Evolutionary conservation across 30 jellyfish, hydroid and myxozoan genomes (phyloP), one percentile per base, ranked within the genome.

Genomic region (Sanderia malayensis): DNA sequence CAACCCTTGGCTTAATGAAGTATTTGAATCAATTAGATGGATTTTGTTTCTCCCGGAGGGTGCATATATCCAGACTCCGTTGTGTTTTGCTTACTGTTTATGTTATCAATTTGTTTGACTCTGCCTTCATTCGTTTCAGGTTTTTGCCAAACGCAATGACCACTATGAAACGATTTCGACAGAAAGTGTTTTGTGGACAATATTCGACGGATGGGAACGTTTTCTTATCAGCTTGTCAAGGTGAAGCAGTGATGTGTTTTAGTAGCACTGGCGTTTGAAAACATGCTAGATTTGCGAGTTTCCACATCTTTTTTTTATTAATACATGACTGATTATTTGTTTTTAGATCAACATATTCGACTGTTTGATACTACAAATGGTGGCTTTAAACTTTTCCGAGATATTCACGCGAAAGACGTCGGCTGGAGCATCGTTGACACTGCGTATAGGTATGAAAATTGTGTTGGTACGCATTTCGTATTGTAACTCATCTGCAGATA

Each of bases 381-480:
- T 44, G 72, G 76, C 15, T 92, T 92, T 72, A 65, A 69, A 55
- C 33, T 74, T 6, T 72, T 92, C 32, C 86, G 94, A 4, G 93
- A 92, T 62, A 92, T 92, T n/a, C 61, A 33, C 27, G 98, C 96
- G 0, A 71, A 79, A 28, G 96, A 92, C 49, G 96, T 92, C 57
- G 96, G 98, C 49, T 92, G 98, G 98, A 92, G 98, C 68, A 72
- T 92, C 1, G 95, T 92, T 2, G 98, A 92, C 73, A 81, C 98
- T 1, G 94, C 98, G 19, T 92, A 92, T 80, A 92, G 95, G 95
- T 75, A 47, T 0, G 23, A 1, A 15, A 15, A 26, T 26, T n/a
- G n/a, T n/a, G n/a, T n/a, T n/a, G n/a, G n/a, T n/a, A n/a, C n/a
- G n/a, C n/a, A n/a, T n/a, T n/a, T n/a, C n/a, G n/a, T n/a, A n/a